These are phyloP conservation scores for Temnothorax longispinosus DNA, from an alignment of 1,140 invertebrate species.

Conservation along the genomic window DNA sequence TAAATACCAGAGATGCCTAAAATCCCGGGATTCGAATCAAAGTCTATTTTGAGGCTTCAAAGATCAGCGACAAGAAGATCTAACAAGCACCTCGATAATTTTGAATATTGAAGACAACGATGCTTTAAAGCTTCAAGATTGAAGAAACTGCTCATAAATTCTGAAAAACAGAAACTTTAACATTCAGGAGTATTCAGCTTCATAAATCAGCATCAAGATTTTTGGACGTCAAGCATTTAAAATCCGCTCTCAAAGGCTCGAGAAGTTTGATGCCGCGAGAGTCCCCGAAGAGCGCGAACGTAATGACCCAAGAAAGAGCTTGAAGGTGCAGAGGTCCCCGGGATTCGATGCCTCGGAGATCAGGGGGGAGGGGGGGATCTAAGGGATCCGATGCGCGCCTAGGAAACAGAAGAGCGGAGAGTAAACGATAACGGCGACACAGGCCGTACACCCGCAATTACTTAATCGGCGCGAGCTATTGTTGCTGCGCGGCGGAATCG, in stretches of 20 bases:
- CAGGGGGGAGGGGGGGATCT: background rate
- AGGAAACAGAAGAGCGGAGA: constrained; percentile 3
- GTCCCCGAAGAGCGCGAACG: background rate
- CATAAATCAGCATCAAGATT: background rate
- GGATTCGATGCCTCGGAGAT: background rate
- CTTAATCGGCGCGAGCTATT: constrained; percentile 54
- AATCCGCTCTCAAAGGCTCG: background rate
- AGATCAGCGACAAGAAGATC: background rate
- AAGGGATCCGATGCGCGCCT: background rate
- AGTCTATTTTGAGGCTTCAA: background rate
- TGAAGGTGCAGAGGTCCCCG: background rate
- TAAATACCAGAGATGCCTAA: background rate
- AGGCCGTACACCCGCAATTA: constrained; percentile 52
- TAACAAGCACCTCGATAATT: background rate
- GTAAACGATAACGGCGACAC: constrained; percentile 48
- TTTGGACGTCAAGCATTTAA: background rate
- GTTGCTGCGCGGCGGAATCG: constrained; percentile 42
- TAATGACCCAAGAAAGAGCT: background rate
- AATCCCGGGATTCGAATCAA: background rate
- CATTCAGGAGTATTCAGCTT: background rate
- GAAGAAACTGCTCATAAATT: background rate
- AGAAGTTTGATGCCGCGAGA: background rate
- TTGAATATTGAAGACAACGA: background rate
- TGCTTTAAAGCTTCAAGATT: background rate
- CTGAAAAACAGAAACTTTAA: background rate